Evolutionary conservation across 2,888 invertebrate species (phyloP), one percentile per base, ranked within the genome.

Genomic region (Melanchra persicariae): DNA sequence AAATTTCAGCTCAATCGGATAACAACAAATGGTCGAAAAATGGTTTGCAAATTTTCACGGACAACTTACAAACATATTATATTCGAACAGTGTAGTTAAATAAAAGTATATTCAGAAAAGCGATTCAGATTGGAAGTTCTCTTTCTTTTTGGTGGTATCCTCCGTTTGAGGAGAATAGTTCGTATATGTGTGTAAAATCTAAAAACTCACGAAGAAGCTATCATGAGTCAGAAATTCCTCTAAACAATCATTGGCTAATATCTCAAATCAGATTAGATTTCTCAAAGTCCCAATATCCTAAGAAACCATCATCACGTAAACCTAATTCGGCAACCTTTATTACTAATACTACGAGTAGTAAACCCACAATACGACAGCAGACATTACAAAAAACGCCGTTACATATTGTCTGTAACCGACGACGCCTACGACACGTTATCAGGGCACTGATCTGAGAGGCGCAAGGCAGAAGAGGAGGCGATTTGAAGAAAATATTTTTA

Each of bases 351-450:
- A 77, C 60, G 19, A 1, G 55, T 73, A 66, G 69, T 82, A 82
- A 70, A 49, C 64, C 57, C 37, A 82, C 66, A 73, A 69, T 62
- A 63, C 66, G 40, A 67, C 64, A 22, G 60, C 60, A 76, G 70
- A 62, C 58, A 65, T 59, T 51, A 78, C 77, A 79, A 79, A 84
- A 79, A 77, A 77, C 68, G 2, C 77, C 81, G 81, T 84, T 82
- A 83, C 70, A 74, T 52, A 80, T 81, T 84, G 78, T 74, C 67
- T 69, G 81, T 82, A 74, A 77, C 77, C 63, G 61, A 70, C 58
- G 66, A 73, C 84, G 77, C 87, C 87, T 77, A 85, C 85, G 77
- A 77, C 49, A 64, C 34, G 58, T 74, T 76, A 84, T 75, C 73
- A 61, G 67, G 57, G 24, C 70, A 70, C 66, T 60, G 77, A 83